Base-by-base conservation (phyloP, 2,888 invertebrate species). In the Troides oblongomaculatus region DNA sequence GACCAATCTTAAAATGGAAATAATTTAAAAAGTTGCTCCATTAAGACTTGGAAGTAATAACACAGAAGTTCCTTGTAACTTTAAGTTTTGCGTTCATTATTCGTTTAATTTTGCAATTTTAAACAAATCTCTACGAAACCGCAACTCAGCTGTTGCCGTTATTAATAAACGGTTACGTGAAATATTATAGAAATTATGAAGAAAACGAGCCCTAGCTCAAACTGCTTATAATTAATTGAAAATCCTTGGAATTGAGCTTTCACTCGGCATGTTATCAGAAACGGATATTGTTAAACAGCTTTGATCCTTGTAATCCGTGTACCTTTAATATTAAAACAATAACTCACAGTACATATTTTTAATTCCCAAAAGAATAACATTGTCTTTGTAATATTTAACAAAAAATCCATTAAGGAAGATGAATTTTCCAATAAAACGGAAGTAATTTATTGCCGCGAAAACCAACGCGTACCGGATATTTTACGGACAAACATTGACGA, bases 1-100 rank as follows among this genome's bases (percentile, higher is more conserved):
- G 67, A 10, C 62, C 21, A 68, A 68, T 68, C 62, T 63, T 68
- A 63, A 58, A 63, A 68, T 63, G 62, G 66, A 63, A 68, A 63
- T 58, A 62, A 68, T 63, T 68, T 68, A 63, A 68, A 68, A 68
- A 62, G 68, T 68, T 68, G 46, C 18, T 62, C 62, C 62, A 63
- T 68, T 68, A 63, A 63, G 21, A 18, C 17, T 30, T 43, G 23
- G 57, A 62, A 68, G 61, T 66, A 61, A 23, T 36, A 43, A 61
- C 66, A 50, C 58, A 68, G 46, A 63, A 68, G 62, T 68, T 68
- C 46, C 62, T 68, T 68, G 43, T 62, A 57, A 46, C 58, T 43
- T 58, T 59, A 59, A 65, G 18, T 68, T 68, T n/a, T 23, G 57
- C 68, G 57, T 58, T 63, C 58, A 63, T 68, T 62, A 68, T 36